Evolutionary conservation across 1,140 invertebrate species (phyloP).

Genomic region (Pseudoatta argentina): DNA sequence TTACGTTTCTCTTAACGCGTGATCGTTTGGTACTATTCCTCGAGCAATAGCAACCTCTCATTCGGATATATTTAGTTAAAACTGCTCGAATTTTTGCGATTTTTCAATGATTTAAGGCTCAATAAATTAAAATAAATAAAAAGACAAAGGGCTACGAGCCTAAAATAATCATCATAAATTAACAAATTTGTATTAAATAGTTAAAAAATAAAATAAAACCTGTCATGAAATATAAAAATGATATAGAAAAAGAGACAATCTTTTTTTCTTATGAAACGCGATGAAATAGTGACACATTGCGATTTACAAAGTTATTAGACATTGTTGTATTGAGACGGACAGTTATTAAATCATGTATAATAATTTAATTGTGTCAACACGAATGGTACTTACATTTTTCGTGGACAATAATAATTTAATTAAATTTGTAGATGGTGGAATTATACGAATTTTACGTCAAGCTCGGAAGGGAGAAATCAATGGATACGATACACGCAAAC

Average conservation of each 20-base stretch:
- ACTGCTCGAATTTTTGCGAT: not conserved
- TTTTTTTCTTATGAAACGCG: not conserved
- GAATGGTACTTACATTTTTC: constrained; percentile 12
- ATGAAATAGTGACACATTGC: not conserved
- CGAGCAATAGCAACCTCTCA: not conserved
- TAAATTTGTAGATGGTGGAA: not conserved
- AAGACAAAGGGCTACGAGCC: too few relatives aligned
- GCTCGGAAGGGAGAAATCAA: constrained; percentile 44
- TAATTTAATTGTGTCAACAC: constrained; percentile 11
- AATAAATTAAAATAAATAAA: too few relatives aligned
- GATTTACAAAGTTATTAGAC: not conserved
- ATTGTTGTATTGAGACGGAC: not conserved
- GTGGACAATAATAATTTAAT: not conserved
- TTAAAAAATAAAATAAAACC: too few relatives aligned
- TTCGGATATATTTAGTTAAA: not conserved
- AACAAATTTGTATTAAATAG: too few relatives aligned
- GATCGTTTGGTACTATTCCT: not conserved
- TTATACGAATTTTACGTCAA: not conserved
- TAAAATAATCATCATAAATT: too few relatives aligned
- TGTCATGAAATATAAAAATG: not conserved
- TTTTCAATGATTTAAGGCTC: not conserved
- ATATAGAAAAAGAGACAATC: not conserved
- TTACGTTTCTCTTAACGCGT: constrained; percentile 7
- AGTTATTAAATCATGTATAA: constrained; percentile 9
- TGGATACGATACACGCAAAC: constrained; percentile 27